Evolutionary conservation across 2,888 invertebrate species (phyloP), one percentile per base, ranked within the genome.

Genomic region (Nasonovia ribisnigri): DNA sequence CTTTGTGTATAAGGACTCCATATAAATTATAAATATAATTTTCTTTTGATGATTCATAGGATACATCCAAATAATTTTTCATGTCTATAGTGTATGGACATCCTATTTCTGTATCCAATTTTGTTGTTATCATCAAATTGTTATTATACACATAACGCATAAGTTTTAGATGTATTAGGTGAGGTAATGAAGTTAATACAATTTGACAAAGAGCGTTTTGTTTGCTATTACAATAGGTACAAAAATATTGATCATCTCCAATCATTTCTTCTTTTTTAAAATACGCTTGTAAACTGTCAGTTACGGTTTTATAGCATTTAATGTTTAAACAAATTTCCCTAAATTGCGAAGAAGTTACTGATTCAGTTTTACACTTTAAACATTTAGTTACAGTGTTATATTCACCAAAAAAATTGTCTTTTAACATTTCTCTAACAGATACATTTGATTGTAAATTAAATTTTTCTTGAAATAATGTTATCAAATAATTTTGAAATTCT

Each of bases 1-100:
- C 97, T 95, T 97, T 96, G 95, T 97, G 97, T 94, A 97, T 97
- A 86, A 97, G 96, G 94, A 97, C 97, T 8, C 97, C 97, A 84
- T 96, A 96, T 88, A 97, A 96, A 94, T 96, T 96, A 95, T 97
- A 97, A 87, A 96, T 95, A 26, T 95, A 95, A 87, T 95, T 95
- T 29, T 94, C 94, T 57, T 95, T 95, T 1, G 95, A 95, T 94
- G 95, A 95, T 88, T 95, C 95, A 46, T 96, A 96, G 2, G 92
- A 42, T 88, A 84, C 42, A 54, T 89, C 84, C 16, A 92, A 88
- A 92, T 92, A 92, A 16, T 92, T 36, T 10, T 43, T 84, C 96
- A 97, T 96, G 95, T 97, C 97, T 43, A 97, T 95, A 5, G 96
- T 96, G 95, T 97, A 97, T 0, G 97, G 97, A 95, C 97, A 97